These are phyloP conservation scores for Silurus meridionalis DNA, from an alignment of 2,113 vertebrate genomes.

Conservation along the genomic window DNA sequence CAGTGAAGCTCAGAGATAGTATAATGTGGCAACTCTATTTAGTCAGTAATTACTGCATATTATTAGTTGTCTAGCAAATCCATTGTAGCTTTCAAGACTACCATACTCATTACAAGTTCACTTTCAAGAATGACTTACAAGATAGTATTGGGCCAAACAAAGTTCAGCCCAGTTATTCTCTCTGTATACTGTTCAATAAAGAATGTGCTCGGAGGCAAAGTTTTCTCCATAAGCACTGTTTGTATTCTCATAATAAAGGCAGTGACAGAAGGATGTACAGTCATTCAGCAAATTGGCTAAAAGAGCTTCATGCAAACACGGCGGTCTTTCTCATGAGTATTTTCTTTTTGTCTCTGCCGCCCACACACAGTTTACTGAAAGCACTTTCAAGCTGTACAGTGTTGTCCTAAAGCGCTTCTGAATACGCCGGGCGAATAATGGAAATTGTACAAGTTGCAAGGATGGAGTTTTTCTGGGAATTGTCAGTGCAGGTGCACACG, in stretches of 20 bases:
- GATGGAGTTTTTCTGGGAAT: neutral
- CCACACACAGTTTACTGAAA: constrained; percentile 35
- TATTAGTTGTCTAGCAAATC: neutral
- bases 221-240: constrained; percentile 12
- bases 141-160: neutral
- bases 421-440: constrained; percentile 1
- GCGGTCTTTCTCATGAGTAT: constrained; percentile 19
- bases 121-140: neutral
- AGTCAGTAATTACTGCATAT: neutral
- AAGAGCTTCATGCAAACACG: constrained; percentile 30
- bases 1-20: neutral
- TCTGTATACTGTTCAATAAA: constrained; percentile 27
- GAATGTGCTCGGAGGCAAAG: constrained; percentile 8
- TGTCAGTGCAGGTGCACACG: neutral
- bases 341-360: constrained; percentile 25
- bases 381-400: constrained; percentile 31
- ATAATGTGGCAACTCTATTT: neutral
- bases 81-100: neutral
- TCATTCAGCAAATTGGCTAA: constrained; percentile 39
- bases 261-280: constrained; percentile 28
- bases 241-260: constrained; percentile 32
- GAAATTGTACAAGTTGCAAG: neutral
- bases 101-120: neutral
- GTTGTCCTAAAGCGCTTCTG: constrained; percentile 4
- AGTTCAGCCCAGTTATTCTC: neutral